Base-by-base conservation (phyloP, 1,140 invertebrate genomes). In the Philopotamus ludificatus region DNA sequence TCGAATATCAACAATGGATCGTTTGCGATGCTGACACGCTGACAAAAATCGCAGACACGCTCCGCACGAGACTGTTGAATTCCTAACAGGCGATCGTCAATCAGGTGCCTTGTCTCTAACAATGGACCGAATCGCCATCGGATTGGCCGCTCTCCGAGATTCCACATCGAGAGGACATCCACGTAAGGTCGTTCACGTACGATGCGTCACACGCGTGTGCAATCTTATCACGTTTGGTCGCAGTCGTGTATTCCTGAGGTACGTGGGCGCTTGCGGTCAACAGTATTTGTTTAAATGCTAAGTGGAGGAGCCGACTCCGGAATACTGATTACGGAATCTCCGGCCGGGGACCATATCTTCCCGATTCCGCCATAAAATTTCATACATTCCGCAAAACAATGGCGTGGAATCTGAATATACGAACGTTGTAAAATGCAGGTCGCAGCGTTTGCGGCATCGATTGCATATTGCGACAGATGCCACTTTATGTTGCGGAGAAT, bases 191-290 rank as follows among this genome's bases (percentile, higher is more conserved):
- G 12, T 7, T 12, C 4, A 34, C 12, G 28, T n/a, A 8, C 28
- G 12, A 10, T 3, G 15, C 39, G 39, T 23, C 39, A 10, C 15
- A n/a, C 7, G 26, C 20, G 28, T 55, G 39, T 55, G 51, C 51
- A 55, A 42, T 57, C 54, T 57, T 42, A 57, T 57, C 54, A 57
- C 54, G 54, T 57, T 55, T 57, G 34, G 39, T 26, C 26, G n/a
- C 42, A 28, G 42, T 39, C 54, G 15, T 57, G 54, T 57, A 55
- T 22, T 55, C 25, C 28, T 34, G 51, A 34, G 28, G 28, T 51
- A 55, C 51, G 51, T 55, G 51, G 51, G 26, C 26, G 25, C 51
- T 55, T 34, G 51, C 28, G 51, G 51, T 55, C 51, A 55, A 55
- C 51, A 39, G 26, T 55, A 53, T 55, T 55, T 57, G 41, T 54